phyloP scores from a whole-genome alignment of 2,888 invertebrate species.

The Hedya salicella region DNA sequence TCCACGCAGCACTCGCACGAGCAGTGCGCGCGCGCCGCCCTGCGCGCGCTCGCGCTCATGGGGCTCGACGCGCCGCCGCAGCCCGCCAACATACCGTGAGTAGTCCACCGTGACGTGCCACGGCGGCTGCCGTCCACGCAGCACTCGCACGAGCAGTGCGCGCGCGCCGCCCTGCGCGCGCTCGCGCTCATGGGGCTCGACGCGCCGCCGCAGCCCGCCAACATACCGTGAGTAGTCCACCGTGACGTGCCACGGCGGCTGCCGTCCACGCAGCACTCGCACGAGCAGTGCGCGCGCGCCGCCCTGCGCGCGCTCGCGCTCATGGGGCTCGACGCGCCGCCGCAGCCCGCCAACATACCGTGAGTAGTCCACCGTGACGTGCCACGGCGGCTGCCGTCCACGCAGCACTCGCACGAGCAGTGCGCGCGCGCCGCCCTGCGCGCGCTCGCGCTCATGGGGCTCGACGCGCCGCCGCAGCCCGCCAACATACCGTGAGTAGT shows the following conservation, averaged over 20 bases:
- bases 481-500: background rate
- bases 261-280: conserved; percentile 90
- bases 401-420: conserved; percentile 90
- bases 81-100: background rate
- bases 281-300: conserved; percentile 91
- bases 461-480: conserved; percentile 76
- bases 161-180: conserved; percentile 89
- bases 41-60: conserved; percentile 92
- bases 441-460: conserved; percentile 90
- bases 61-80: conserved; percentile 87
- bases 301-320: conserved; percentile 91
- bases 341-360: conserved; percentile 58
- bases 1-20: conserved; percentile 67
- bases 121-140: conserved; percentile 47
- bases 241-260: conserved; percentile 56
- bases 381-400: conserved; percentile 83
- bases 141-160: conserved; percentile 89
- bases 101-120: conserved; percentile 11
- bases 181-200: conserved; percentile 90
- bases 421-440: conserved; percentile 91
- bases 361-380: background rate
- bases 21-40: conserved; percentile 90
- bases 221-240: background rate
- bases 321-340: conserved; percentile 87
- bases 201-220: conserved; percentile 91